Percentiles rank a stretch among this genome's conserved stretches.
Evolutionary conservation across 2,113 vertebrate species (phyloP).

Genomic region (Phrynocephalus versicolor): DNA sequence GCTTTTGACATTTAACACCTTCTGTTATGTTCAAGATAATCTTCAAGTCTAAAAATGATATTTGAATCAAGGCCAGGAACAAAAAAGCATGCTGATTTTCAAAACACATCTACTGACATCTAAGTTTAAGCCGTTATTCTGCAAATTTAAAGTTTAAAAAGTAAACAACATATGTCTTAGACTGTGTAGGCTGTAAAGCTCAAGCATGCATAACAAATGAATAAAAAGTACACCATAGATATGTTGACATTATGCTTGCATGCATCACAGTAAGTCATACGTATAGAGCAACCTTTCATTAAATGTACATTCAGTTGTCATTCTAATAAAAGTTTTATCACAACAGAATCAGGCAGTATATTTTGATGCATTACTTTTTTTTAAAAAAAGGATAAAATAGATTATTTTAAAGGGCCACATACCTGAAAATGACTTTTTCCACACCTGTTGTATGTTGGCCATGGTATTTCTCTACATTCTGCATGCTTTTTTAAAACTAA

Average conservation of each 20-base stretch:
- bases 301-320: constrained; percentile 49
- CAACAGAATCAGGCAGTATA: background rate
- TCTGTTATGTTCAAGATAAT: background rate
- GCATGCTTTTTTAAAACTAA: background rate
- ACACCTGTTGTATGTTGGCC: background rate
- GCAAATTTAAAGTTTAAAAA: constrained; percentile 65
- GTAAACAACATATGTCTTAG: constrained; percentile 70
- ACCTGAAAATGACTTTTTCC: background rate
- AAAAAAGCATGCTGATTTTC: constrained; percentile 49
- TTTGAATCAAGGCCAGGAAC: constrained; percentile 20
- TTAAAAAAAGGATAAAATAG: too few species aligned
- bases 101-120: constrained; percentile 51
- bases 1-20: background rate
- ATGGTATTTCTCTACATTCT: too few species aligned
- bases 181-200: constrained; percentile 57
- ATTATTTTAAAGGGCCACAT: background rate
- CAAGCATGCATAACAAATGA: constrained; percentile 62
- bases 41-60: background rate
- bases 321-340: background rate
- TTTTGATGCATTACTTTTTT: background rate
- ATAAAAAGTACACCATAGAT: constrained; percentile 46
- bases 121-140: constrained; percentile 57
- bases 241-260: constrained; percentile 43
- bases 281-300: constrained; percentile 46
- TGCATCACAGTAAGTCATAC: constrained; percentile 38